A percentile compares a stretch with the other conserved stretches of the same genome.
phyloP scores from a whole-genome alignment of 2,888 invertebrate genomes.

The Drosophila nr. fundita region DNA sequence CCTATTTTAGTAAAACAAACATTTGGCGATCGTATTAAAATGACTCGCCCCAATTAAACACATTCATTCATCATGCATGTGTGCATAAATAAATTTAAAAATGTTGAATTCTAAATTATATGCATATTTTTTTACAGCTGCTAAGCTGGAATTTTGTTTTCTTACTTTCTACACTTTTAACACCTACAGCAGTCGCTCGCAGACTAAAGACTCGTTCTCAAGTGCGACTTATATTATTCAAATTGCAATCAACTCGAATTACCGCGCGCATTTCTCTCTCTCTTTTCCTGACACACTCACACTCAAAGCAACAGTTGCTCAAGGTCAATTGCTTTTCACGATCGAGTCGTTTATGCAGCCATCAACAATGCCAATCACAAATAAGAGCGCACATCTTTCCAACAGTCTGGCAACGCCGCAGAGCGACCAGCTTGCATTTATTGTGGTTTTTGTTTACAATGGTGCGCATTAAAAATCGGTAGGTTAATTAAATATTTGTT shows the following conservation, averaged over 20 bases:
- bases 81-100: neutral
- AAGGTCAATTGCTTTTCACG: slow-evolving; percentile 33
- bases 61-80: slow-evolving; percentile 1
- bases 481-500: slow-evolving; percentile 36
- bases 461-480: slow-evolving; percentile 90
- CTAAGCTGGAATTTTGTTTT: neutral
- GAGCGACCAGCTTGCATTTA: slow-evolving; percentile 10
- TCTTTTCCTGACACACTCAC: slow-evolving; percentile 3
- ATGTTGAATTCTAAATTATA: neutral
- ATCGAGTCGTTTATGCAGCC: slow-evolving; percentile 18
- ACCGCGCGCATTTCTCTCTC: slow-evolving; percentile 27
- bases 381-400: neutral
- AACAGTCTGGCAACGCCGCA: slow-evolving; percentile 41
- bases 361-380: neutral
- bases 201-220: slow-evolving; percentile 23
- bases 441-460: slow-evolving; percentile 82
- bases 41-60: slow-evolving; percentile 2
- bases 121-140: neutral
- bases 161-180: slow-evolving; percentile 9
- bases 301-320: slow-evolving; percentile 2
- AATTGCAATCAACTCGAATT: slow-evolving; percentile 29
- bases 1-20: neutral
- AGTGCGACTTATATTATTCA: slow-evolving; percentile 34
- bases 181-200: slow-evolving; percentile 1
- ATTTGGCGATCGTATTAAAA: neutral